Base-by-base conservation (phyloP, 2,888 invertebrate species). In the Agrochola lota region DNA sequence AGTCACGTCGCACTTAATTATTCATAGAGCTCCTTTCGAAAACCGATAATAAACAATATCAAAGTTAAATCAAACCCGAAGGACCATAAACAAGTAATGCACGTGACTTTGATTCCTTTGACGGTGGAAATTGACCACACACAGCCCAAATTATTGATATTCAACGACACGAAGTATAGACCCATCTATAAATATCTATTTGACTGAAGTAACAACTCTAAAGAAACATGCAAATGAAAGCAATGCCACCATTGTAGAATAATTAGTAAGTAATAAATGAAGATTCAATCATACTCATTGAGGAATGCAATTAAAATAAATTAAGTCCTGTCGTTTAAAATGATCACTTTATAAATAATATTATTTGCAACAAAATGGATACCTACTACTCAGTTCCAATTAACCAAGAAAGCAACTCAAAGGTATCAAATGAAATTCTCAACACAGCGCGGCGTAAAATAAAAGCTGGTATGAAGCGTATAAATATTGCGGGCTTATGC, bases 41-140 rank as follows among this genome's bases (percentile, higher is more conserved):
- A 89, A 90, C 86, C 84, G 83, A 90, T 91, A 92, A 91, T 90
- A 92, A 91, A 92, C 88, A 90, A 90, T 91, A 93, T 91, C 90
- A 90, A 89, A 90, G 91, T 86, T 81, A 85, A 87, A 88, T 88
- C 89, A 87, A 88, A 90, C 75, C 68, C 80, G 84, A 84, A 77
- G 62, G 52, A 63, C 83, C 73, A 88, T 89, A 88, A 90, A 89
- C 83, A 81, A 80, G 74, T 49, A 75, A 76, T 73, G 86, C 85
- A 85, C 91, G 90, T 91, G 87, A 87, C 84, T 83, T 77, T 83
- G 83, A 83, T 82, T 78, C 81, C 77, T 90, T 91, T 91, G 91
- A 86, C 80, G 85, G 81, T 80, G 71, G 71, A 70, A 71, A 67
- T 81, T 85, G 87, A 90, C 90, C 89, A 89, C 89, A 89, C 89